Evolutionary conservation across 1,140 invertebrate genomes (phyloP).

Genomic region (Rhizoglyphus robini): DNA sequence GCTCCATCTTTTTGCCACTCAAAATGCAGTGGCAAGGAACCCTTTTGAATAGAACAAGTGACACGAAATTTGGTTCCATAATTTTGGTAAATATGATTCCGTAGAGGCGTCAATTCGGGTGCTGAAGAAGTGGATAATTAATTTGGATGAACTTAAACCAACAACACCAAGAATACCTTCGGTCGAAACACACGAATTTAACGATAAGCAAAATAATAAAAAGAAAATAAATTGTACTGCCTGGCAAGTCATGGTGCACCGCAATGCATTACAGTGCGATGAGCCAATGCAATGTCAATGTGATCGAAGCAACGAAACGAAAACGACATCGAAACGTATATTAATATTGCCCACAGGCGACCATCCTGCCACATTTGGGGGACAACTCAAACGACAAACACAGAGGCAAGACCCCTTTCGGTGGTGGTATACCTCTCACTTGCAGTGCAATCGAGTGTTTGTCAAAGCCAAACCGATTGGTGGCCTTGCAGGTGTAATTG

Average conservation of each 20-base stretch:
- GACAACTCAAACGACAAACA: too few relatives aligned
- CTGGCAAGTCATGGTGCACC: neutral
- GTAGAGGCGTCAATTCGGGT: conserved; percentile 5
- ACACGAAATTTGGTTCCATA: conserved; percentile 14
- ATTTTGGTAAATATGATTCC: neutral
- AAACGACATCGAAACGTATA: neutral
- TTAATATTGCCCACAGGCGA: neutral
- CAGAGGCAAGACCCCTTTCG: neutral
- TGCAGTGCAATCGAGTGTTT: neutral
- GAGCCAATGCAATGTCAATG: neutral
- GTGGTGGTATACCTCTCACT: conserved; percentile 19
- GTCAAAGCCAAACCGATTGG: conserved; percentile 19
- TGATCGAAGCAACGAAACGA: neutral
- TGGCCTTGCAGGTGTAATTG: conserved; percentile 22
- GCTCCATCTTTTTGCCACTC: conserved; percentile 14
- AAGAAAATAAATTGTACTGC: neutral
- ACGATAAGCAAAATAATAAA: neutral
- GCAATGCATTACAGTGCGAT: neutral
- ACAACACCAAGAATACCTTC: neutral
- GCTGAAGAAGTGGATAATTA: neutral
- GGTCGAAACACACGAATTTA: neutral
- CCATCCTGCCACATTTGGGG: too few relatives aligned
- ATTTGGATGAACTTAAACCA: neutral
- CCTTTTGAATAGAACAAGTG: conserved; percentile 4
- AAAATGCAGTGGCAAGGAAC: conserved; percentile 9